Conservation (phyloP, 2,797 vertebrate species). For the Acridotheres tristis region DNA sequence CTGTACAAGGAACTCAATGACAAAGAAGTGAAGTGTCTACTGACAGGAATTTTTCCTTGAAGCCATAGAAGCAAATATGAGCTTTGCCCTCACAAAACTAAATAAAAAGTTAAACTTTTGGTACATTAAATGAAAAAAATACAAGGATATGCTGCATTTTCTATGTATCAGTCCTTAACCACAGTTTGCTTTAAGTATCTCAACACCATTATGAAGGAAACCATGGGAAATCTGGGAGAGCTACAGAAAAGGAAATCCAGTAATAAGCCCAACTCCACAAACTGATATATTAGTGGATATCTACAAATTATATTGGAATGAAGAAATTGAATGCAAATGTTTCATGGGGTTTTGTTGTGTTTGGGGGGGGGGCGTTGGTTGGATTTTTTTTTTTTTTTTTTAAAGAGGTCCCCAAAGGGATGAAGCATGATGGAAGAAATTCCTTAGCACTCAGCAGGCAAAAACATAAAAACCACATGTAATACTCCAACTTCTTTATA, state of each 20-base stretch:
- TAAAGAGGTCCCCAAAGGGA: neutral
- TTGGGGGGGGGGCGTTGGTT: neutral
- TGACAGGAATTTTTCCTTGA: neutral
- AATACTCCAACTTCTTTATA: conserved; percentile 11
- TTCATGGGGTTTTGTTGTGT: neutral
- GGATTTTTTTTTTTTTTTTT: neutral
- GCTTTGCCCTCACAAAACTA: neutral
- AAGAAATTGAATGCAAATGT: conserved; percentile 6
- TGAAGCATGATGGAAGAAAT: conserved; percentile 3
- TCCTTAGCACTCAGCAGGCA: conserved; percentile 8
- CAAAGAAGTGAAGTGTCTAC: neutral
- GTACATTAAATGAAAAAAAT: neutral
- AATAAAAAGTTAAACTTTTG: neutral
- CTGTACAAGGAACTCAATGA: neutral
- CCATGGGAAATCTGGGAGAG: neutral
- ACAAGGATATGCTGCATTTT: neutral
- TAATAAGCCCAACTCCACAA: neutral
- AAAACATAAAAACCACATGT: conserved; percentile 31
- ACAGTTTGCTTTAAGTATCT: neutral
- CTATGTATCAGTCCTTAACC: neutral
- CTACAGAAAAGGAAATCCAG: neutral
- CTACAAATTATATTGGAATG: neutral
- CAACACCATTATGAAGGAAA: neutral
- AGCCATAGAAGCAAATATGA: accelerated
- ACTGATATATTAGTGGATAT: neutral